Base-by-base conservation (phyloP, 2,888 invertebrate species). In the Macrostomum cliftonense region DNA sequence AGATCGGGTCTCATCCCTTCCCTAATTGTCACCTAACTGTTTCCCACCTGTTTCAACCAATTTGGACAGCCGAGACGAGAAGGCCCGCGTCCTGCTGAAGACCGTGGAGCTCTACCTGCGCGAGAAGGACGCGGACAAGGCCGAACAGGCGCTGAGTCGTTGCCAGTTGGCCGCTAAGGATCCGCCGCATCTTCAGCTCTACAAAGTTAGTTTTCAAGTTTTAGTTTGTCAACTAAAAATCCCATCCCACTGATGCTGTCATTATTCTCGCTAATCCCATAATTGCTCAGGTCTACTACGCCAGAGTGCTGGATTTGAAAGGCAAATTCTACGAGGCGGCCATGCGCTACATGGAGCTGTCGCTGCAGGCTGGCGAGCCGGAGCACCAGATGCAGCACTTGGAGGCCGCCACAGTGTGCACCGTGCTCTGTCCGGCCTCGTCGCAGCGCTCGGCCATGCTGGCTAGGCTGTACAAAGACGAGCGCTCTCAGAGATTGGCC, bases 361-460 rank as follows among this genome's bases (percentile, higher is more conserved):
- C 93, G 0, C 89, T 89, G 65, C 80, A 88, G 55, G 79, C 81
- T 14, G 42, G 42, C n/a, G 51, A 52, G 28, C 88, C 91, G 66
- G 82, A 81, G 56, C 95, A 95, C 67, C 77, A 93, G 50, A 81
- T 91, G 80, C 86, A 83, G 0, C 89, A 93, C 12, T 74, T 99
- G 45, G 80, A 83, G 59, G 93, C 88, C 71, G 93, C 97, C 1
- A 77, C 97, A 12, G 86, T 93, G 56, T 97, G 95, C 66, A 93
- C 95, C 1, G 83, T 97, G 36, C 74, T 97, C 37, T 95, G 97
- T 1, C 89, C 93, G 11, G 97, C 95, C 54, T 82, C 83, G 47
- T 89, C 89, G 63, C 91, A 91, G 67, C 76, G 95, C 57, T 93
- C 91, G 45, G 77, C 95, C 49, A 91, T 97, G 88, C 73, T 97